These are phyloP conservation scores for Sciurus vulgaris DNA, from an alignment of 2,797 vertebrate genomes.

Conservation along the genomic window DNA sequence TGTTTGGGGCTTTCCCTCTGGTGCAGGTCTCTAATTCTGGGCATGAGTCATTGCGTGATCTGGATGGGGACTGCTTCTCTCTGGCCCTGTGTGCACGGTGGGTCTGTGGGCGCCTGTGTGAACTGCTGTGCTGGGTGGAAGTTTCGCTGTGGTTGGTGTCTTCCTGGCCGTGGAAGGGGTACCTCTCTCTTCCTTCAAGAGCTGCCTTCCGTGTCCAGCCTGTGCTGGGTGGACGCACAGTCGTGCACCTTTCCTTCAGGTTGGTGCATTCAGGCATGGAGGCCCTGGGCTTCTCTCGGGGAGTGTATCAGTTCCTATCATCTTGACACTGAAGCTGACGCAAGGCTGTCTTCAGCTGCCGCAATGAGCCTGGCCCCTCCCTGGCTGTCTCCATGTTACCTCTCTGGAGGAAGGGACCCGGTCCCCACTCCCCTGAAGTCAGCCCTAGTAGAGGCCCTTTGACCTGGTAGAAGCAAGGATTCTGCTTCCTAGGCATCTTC, in stretches of 20 bases:
- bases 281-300: neutral
- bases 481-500: neutral
- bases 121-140: too few relatives aligned
- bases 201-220: neutral
- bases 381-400: neutral
- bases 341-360: neutral
- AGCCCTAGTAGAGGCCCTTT: neutral
- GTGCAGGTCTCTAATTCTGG: neutral
- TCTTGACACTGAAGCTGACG: neutral
- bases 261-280: neutral
- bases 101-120: accelerated
- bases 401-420: neutral
- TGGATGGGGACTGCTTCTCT: neutral
- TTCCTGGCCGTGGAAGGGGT: neutral
- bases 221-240: neutral
- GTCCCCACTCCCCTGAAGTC: neutral
- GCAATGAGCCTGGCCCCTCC: neutral
- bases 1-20: neutral
- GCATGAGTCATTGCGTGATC: neutral
- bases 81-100: neutral
- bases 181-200: neutral
- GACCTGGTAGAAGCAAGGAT: neutral
- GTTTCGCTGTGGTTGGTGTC: accelerated
- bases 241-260: neutral
- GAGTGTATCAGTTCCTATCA: neutral